Evolutionary conservation across 2,113 vertebrate genomes (phyloP).

Genomic region (Tautogolabrus adspersus): DNA sequence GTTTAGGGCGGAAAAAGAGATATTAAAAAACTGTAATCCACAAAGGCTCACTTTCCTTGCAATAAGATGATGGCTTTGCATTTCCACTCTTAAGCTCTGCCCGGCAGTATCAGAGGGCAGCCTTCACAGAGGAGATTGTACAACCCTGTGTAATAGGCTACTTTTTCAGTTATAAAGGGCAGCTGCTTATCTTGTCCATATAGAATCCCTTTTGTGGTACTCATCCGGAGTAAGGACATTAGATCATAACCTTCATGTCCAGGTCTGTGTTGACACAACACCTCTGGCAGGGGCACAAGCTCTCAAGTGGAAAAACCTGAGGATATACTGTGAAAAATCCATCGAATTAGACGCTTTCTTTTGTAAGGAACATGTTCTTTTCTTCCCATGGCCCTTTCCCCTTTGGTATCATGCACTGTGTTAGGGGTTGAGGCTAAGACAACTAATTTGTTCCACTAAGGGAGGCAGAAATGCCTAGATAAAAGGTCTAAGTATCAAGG

Average conservation of each 20-base stretch:
- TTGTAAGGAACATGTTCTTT: slow-evolving; percentile 8
- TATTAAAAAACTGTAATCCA: slow-evolving; percentile 61
- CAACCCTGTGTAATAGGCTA: slow-evolving; percentile 42
- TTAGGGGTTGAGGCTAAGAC: slow-evolving; percentile 48
- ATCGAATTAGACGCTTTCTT: not conserved
- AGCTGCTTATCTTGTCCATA: slow-evolving; percentile 57
- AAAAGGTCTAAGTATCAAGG: slow-evolving; percentile 68
- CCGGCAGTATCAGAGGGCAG: slow-evolving; percentile 53
- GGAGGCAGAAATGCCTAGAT: slow-evolving; percentile 65
- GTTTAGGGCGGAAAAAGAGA: slow-evolving; percentile 11
- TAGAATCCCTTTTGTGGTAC: slow-evolving; percentile 50
- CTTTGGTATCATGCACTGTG: slow-evolving; percentile 30
- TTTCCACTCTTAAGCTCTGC: slow-evolving; percentile 54
- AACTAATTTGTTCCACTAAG: slow-evolving; percentile 73
- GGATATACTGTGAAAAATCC: slow-evolving; percentile 20
- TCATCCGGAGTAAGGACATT: slow-evolving; percentile 41
- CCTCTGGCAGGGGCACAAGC: not conserved
- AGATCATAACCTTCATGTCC: slow-evolving; percentile 66
- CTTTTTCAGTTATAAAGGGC: slow-evolving; percentile 58
- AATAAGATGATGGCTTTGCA: slow-evolving; percentile 68
- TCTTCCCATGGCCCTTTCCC: slow-evolving; percentile 9
- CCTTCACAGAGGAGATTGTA: slow-evolving; percentile 26
- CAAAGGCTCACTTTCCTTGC: slow-evolving; percentile 48
- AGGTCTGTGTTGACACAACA: slow-evolving; percentile 19
- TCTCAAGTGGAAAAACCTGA: slow-evolving; percentile 1